Percentiles rank a stretch among this genome's conserved stretches.
phyloP scores from a whole-genome alignment of 2,113 vertebrate genomes.

The Ageneiosus marmoratus region DNA sequence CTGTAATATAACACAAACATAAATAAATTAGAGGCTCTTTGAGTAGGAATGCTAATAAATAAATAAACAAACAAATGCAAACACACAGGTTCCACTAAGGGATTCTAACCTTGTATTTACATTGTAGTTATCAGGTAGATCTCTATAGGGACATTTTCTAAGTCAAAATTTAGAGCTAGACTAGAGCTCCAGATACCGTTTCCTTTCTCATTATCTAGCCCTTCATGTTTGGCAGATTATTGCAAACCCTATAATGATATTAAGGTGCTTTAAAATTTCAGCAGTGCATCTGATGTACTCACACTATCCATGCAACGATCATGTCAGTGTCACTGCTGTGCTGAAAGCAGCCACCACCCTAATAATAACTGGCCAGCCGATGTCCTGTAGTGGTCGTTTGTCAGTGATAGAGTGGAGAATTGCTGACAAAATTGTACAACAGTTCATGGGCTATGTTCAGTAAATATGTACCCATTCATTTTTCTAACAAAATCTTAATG shows the following conservation, averaged over 20 bases:
- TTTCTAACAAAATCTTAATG: neutral
- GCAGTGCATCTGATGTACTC: neutral
- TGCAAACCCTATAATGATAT: neutral
- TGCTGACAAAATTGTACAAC: neutral
- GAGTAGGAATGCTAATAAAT: neutral
- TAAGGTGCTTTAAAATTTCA: neutral
- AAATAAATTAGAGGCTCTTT: constrained; percentile 8
- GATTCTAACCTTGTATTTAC: neutral
- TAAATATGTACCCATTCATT: neutral
- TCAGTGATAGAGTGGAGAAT: neutral
- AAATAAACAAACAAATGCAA: neutral
- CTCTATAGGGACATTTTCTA: neutral
- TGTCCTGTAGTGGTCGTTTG: neutral
- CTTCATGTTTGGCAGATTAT: neutral
- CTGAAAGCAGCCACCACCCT: neutral
- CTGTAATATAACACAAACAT: constrained; percentile 45
- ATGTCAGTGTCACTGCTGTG: neutral
- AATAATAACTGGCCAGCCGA: neutral
- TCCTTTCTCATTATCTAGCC: neutral
- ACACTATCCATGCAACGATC: neutral
- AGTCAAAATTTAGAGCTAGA: neutral
- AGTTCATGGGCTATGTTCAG: neutral
- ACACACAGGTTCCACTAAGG: neutral
- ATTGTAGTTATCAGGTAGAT: neutral
- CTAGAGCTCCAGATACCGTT: too few species aligned